A percentile compares a stretch with the other conserved stretches of the same genome.
Conservation (phyloP, 2,797 vertebrate species). For the Notolabrus celidotus region DNA sequence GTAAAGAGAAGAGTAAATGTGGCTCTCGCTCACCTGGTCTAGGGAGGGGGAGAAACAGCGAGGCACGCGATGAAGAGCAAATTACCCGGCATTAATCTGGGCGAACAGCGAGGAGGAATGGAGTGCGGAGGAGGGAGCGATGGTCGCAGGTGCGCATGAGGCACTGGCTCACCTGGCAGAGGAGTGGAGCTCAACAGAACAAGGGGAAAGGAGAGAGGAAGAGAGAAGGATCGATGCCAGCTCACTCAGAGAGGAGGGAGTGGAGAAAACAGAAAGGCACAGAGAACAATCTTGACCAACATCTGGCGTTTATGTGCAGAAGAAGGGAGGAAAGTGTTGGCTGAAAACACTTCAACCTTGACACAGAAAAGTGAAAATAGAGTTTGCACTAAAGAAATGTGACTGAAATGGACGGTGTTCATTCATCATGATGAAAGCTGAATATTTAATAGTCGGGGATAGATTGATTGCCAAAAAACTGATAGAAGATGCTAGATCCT, state of each 20-base stretch:
- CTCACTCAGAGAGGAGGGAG: background rate
- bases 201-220: background rate
- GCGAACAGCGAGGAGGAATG: conserved; percentile 41
- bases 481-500: too few species aligned
- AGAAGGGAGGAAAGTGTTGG: background rate
- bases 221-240: conserved; percentile 23
- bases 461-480: too few species aligned
- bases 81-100: conserved; percentile 74
- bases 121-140: conserved; percentile 8
- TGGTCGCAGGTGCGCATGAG: conserved; percentile 64
- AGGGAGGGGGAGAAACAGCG: conserved; percentile 33
- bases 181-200: conserved; percentile 25
- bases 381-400: background rate
- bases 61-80: conserved; percentile 57
- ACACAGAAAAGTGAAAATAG: background rate
- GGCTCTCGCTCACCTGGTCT: conserved; percentile 52
- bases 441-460: background rate
- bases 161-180: conserved; percentile 59
- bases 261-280: background rate
- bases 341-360: conserved; percentile 11
- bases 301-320: conserved; percentile 1
- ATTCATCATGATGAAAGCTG: background rate
- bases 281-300: background rate
- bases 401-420: background rate
- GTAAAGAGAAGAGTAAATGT: conserved; percentile 19